Percentiles rank a stretch among this genome's conserved stretches.
Conservation (phyloP, 1,140 invertebrate genomes). For the Kradibia gibbosae region DNA sequence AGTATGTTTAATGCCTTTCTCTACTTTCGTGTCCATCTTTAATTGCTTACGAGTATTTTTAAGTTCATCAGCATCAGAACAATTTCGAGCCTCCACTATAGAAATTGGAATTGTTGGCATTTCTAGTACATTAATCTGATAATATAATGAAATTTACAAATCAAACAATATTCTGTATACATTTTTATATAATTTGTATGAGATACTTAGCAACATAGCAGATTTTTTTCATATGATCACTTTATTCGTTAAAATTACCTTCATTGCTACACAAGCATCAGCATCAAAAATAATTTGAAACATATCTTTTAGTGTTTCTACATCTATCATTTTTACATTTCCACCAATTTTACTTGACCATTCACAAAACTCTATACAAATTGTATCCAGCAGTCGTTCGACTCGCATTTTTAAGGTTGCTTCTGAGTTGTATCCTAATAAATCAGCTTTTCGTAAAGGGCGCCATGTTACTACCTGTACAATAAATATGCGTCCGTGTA, state of each 20-base stretch:
- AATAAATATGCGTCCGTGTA: background rate
- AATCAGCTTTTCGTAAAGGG: slow-evolving; percentile 55
- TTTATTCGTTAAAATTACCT: slow-evolving; percentile 58
- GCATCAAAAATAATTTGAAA: slow-evolving; percentile 76
- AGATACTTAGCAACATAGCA: too few relatives aligned
- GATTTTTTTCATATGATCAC: too few relatives aligned
- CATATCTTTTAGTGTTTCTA: slow-evolving; percentile 70
- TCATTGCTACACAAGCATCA: slow-evolving; percentile 71
- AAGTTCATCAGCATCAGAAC: slow-evolving; percentile 65
- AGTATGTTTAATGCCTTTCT: slow-evolving; percentile 64
- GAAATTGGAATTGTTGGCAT: slow-evolving; percentile 60
- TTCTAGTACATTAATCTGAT: slow-evolving; percentile 58
- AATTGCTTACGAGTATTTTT: slow-evolving; percentile 68
- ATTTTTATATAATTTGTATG: too few relatives aligned
- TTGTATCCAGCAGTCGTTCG: slow-evolving; percentile 60
- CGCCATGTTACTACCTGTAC: slow-evolving; percentile 63
- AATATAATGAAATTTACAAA: background rate
- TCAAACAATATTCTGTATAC: too few relatives aligned
- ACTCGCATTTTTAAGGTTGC: slow-evolving; percentile 63
- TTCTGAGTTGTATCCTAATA: slow-evolving; percentile 64
- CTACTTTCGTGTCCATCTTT: slow-evolving; percentile 70
- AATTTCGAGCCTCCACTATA: slow-evolving; percentile 58
- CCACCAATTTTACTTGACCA: slow-evolving; percentile 75
- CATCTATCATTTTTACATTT: slow-evolving; percentile 65
- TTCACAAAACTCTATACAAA: slow-evolving; percentile 75